Evolutionary conservation across 2,113 vertebrate genomes (phyloP).

Genomic region (Corvus cornix): DNA sequence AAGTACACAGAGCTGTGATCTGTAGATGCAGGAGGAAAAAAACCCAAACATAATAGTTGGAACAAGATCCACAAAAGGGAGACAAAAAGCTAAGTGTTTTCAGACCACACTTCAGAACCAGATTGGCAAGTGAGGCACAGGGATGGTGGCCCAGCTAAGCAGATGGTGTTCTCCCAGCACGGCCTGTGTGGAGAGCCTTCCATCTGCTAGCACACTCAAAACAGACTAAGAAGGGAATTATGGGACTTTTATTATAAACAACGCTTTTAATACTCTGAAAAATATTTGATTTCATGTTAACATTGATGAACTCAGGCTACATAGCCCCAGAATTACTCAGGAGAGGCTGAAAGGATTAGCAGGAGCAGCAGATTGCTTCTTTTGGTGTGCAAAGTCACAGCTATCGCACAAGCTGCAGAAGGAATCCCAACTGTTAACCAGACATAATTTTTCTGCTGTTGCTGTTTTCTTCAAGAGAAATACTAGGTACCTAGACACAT

Average conservation of each 20-base stretch:
- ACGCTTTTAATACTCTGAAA: conserved; percentile 11
- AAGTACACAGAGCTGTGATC: neutral
- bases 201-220: neutral
- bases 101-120: neutral
- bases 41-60: neutral
- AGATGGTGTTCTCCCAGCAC: conserved; percentile 22
- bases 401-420: neutral
- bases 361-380: neutral
- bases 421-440: neutral
- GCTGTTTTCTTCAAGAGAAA: neutral
- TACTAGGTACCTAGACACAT: neutral
- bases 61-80: neutral
- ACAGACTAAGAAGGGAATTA: neutral
- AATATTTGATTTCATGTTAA: conserved; percentile 24
- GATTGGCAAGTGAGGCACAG: neutral
- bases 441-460: neutral
- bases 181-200: neutral
- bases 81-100: neutral
- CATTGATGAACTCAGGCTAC: neutral
- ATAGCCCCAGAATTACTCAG: neutral
- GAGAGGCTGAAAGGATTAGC: neutral
- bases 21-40: neutral
- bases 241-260: neutral
- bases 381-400: neutral
- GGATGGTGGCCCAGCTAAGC: neutral